Evolutionary conservation across 2,888 invertebrate species (phyloP), one percentile per base, ranked within the genome.

Genomic region (Bellardia bayeri): DNA sequence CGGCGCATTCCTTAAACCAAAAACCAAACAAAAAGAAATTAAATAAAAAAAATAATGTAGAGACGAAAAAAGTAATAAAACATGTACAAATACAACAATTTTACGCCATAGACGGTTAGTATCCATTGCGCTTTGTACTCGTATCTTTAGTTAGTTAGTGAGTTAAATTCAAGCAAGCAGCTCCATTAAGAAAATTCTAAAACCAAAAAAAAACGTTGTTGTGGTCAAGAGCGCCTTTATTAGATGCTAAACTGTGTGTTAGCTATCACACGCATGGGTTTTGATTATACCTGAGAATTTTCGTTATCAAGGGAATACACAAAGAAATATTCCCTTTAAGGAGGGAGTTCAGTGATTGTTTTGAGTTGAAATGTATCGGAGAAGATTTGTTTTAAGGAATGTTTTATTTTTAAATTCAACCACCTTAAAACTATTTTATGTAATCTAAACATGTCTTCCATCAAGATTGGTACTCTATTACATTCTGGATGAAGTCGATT

Each of bases 1-100:
- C 84, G 82, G 79, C 58, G 87, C 82, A 87, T 87, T 87, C 79
- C 79, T 87, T 82, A 74, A 75, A 37, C 61, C 61, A 81, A 75
- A 63, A 75, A 69, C 2, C 40, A 79, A 49, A 79, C 40, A 66
- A 61, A 3, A 37, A 37, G 1, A 37, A 5, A 5, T 6, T 56
- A 42, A 11, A 56, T 37, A 33, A 37, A 74, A 56, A 54, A n/a
- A 16, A 71, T 78, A 71, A 79, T 80, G 42, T 75, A 56, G 49
- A 66, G 66, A 37, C 49, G 33, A 56, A 75, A 74, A 45, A 72
- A 61, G 45, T 30, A 75, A 37, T 45, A 74, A 56, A 80, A 74
- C 58, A 49, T 82, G 58, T 66, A 61, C 66, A 68, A 69, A 69
- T 49, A 69, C 63, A 79, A 72, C 58, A 80, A 66, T 30, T 82